Conservation (phyloP, 2,797 vertebrate genomes). For the Rhinichthys osculus region DNA sequence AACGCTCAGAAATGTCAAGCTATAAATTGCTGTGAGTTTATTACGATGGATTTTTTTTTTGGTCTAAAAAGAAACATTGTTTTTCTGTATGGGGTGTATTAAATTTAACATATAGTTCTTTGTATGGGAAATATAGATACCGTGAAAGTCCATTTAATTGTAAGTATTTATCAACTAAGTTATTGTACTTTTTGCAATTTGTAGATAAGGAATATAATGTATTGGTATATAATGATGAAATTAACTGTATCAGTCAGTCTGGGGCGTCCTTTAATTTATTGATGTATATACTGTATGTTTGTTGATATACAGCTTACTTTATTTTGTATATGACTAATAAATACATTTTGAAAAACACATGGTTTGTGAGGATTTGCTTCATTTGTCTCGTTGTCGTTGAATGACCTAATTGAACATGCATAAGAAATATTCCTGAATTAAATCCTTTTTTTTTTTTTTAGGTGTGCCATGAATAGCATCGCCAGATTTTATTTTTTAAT, state of each 20-base stretch:
- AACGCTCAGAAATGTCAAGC: constrained; percentile 70
- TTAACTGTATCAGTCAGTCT: constrained; percentile 79
- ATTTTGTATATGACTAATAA: constrained; percentile 99
- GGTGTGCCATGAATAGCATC: constrained; percentile 42
- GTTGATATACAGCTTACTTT: constrained; percentile 97
- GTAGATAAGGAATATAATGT: constrained; percentile 84
- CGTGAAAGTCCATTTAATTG: constrained; percentile 81
- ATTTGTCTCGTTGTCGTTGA: constrained; percentile 19
- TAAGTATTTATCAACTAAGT: constrained; percentile 96
- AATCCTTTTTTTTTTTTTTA: constrained; percentile 42
- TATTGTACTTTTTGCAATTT: constrained; percentile 88
- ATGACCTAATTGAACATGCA: constrained; percentile 58
- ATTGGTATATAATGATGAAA: constrained; percentile 79
- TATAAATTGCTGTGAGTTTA: constrained; percentile 74
- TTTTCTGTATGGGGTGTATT: constrained; percentile 85
- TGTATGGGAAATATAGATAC: constrained; percentile 79
- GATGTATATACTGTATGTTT: constrained; percentile 98
- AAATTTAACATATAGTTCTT: constrained; percentile 82
- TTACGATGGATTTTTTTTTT: constrained; percentile 69
- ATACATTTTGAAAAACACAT: constrained; percentile 87
- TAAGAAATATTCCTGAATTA: constrained; percentile 49
- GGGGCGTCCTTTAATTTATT: constrained; percentile 90
- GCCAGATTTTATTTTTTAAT: constrained; percentile 53
- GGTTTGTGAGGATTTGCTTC: not conserved
- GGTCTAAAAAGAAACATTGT: constrained; percentile 72